phyloP scores from a whole-genome alignment of 1,140 invertebrate species.

The Parasteatoda tepidariorum region DNA sequence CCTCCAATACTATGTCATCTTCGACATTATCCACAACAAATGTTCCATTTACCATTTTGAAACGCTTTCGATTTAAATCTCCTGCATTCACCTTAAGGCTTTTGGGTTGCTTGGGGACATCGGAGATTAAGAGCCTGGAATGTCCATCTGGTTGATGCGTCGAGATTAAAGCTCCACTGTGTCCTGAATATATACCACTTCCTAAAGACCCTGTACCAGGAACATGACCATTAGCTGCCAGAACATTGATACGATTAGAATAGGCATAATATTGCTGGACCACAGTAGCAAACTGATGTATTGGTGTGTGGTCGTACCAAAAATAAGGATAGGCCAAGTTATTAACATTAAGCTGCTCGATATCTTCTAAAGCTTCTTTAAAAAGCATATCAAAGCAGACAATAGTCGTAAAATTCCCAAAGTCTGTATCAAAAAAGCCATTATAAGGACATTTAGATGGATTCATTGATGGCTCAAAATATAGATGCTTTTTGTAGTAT shows the following conservation, averaged over 20 bases:
- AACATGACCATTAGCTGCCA: constrained; percentile 72
- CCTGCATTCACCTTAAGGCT: not conserved
- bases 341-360: constrained; percentile 72
- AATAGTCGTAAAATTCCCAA: constrained; percentile 77
- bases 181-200: constrained; percentile 58
- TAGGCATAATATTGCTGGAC: constrained; percentile 72
- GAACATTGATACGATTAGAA: constrained; percentile 72
- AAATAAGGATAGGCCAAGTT: constrained; percentile 79
- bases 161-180: not conserved
- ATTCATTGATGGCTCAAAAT: constrained; percentile 72
- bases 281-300: constrained; percentile 69
- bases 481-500: constrained; percentile 83
- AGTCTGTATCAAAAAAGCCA: constrained; percentile 73
- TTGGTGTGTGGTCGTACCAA: constrained; percentile 80
- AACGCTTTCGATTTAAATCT: not conserved
- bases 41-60: not conserved
- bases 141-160: constrained; percentile 13
- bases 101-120: not conserved
- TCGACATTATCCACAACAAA: not conserved
- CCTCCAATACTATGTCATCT: not conserved
- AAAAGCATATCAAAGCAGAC: constrained; percentile 83
- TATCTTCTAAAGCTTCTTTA: constrained; percentile 69
- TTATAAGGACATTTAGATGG: constrained; percentile 70
- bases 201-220: constrained; percentile 62
- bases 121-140: constrained; percentile 6